Base-by-base conservation (phyloP, 1,140 invertebrate genomes). In the Euura saliciscinereae region DNA sequence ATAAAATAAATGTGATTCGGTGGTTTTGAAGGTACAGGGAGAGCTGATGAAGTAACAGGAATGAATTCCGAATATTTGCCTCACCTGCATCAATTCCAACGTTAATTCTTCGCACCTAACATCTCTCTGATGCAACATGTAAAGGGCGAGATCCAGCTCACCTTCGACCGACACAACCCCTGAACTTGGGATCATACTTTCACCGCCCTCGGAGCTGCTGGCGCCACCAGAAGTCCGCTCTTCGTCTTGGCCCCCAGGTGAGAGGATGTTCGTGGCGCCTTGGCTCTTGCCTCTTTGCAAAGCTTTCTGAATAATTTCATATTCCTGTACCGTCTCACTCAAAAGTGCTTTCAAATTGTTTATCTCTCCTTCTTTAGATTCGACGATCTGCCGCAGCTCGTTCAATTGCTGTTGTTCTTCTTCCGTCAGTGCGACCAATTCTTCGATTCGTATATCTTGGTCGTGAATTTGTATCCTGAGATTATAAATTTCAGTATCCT, bases 31-130 rank as follows among this genome's bases (percentile, higher is more conserved):
- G 8, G 11, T 4, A 0, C 5, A 13, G 13, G 6, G 10, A 13
- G 8, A 69, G 11, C 28, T 68, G 13, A 68, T 66, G 11, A n/a
- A 4, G 6, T 45, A 3, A 10, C 28, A n/a, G 7, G 13, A n/a
- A 45, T 42, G 42, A 45, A 72, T 6, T 6, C 43, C 42, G 66
- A 44, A 73, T 76, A 89, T 87, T 81, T 8, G 13, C 6, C 51
- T 59, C 13, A 59, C 51, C 51, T 94, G 92, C 79, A 94, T 94
- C 45, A 97, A 85, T 84, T 97, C 95, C 75, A 94, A 89, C 0
- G 95, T 96, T 65, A 98, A 88, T 85, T 97, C 95, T 80, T 98
- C 96, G 85, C 95, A 96, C 8, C 94, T 89, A 42, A 97, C 92
- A 76, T 97, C 96, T 76, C 95, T 89, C 77, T 96, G 94, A 84